phyloP scores from a whole-genome alignment of 2,797 vertebrate genomes.

The Macroramphosus scolopax region DNA sequence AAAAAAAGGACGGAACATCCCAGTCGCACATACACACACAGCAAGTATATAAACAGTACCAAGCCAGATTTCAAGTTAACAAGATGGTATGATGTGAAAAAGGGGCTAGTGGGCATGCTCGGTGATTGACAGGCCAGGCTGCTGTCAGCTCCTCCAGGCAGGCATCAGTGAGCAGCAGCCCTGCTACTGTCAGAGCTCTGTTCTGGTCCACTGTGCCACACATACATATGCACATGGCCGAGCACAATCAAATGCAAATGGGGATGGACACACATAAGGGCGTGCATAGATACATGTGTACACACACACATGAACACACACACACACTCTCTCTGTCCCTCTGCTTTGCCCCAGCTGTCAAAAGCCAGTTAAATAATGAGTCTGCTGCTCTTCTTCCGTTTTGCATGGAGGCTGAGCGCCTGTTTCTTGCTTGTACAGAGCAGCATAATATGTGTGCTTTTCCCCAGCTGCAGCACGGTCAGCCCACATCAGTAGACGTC shows the following conservation, averaged over 20 bases:
- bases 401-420: slow-evolving; percentile 54
- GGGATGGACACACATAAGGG: slow-evolving; percentile 6
- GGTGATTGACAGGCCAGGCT: slow-evolving; percentile 89
- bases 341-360: slow-evolving; percentile 92
- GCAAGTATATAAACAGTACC: slow-evolving; percentile 45
- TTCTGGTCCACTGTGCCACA: slow-evolving; percentile 93
- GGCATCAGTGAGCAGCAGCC: slow-evolving; percentile 88
- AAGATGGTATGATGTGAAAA: slow-evolving; percentile 71
- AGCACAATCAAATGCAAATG: slow-evolving; percentile 66
- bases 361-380: slow-evolving; percentile 94
- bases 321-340: slow-evolving; percentile 76
- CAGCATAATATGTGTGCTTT: slow-evolving; percentile 26
- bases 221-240: slow-evolving; percentile 67
- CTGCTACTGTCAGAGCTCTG: slow-evolving; percentile 94
- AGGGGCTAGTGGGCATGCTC: slow-evolving; percentile 63
- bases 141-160: slow-evolving; percentile 89
- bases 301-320: slow-evolving; percentile 8
- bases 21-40: slow-evolving; percentile 19
- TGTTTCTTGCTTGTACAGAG: slow-evolving; percentile 51
- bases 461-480: slow-evolving; percentile 42
- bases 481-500: slow-evolving; percentile 48
- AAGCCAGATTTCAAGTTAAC: slow-evolving; percentile 68
- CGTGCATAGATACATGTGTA: slow-evolving; percentile 2
- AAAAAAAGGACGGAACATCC: slow-evolving; percentile 19
- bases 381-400: slow-evolving; percentile 64